Evolutionary conservation across 2,113 vertebrate genomes (phyloP), one percentile per base, ranked within the genome.

Genomic region (Baryphthengus martii): DNA sequence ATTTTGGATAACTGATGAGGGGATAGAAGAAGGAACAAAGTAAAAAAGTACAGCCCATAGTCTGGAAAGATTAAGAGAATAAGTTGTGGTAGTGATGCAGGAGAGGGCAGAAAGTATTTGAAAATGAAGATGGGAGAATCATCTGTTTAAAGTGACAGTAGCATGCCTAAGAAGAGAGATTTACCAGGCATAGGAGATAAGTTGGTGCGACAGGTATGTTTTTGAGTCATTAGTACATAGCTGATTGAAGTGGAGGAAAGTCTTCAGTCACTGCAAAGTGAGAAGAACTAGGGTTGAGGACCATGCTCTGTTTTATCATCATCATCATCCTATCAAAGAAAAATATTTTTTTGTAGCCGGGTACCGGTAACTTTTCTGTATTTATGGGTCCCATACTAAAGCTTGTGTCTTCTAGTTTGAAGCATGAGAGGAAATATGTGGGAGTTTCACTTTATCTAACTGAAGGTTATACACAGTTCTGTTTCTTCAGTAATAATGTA

Each of bases 241-340:
- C 52, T 80, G n/a, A 37, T 75, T 4, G 33, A 15, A 75, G 44
- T 89, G 61, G 31, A 77, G 45, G 10, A 61, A 63, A 89, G 47
- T 44, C 19, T 87, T 86, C 29, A 70, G 39, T 70, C 42, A n/a
- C 58, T 87, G 58, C 40, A 73, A 47, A 89, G 59, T 93, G 59
- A 74, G 59, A 82, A 53, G 28, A 89, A 37, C 24, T 42, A 6
- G 13, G 11, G 13, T 21, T 37, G 58, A 63, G 55, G 39, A 63
- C 35, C 17, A 55, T 77, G 21, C 70, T 86, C 66, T 86, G 82
- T 84, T 96, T 97, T 96, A 84, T 97, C 97, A 98, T 97, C 97
- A 98, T 97, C 97, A 96, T 98, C 97, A 97, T 96, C 61, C 59
- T 96, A 76, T 88, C 84, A 90, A 94, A 97, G 96, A 65, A 96